These are phyloP conservation scores for Peromyscus californicus DNA, from an alignment of 2,113 vertebrate species.

Conservation along the genomic window DNA sequence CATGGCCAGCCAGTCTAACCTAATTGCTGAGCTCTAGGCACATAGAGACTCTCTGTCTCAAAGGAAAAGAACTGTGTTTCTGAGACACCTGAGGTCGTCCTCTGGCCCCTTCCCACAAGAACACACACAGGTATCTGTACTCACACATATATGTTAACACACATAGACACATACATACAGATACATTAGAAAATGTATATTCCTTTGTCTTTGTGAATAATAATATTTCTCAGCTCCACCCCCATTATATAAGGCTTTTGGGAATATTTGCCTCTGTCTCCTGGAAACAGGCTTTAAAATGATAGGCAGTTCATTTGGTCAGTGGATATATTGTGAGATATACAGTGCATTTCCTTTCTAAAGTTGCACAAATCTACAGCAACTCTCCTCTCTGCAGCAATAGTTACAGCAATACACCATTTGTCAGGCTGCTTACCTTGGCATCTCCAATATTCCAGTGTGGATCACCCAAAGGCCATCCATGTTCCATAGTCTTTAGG, in stretches of 20 bases:
- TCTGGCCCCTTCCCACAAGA: not conserved
- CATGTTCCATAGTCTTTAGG: not conserved
- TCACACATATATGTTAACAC: not conserved
- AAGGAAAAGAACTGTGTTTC: not conserved
- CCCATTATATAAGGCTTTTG: constrained; percentile 1
- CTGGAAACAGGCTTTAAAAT: not conserved
- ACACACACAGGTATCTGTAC: not conserved
- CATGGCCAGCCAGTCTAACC: not conserved
- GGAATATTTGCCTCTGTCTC: not conserved
- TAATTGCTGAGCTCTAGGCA: not conserved
- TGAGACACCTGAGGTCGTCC: not conserved
- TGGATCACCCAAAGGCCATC: not conserved
- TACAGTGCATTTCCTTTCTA: not conserved
- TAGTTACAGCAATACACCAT: not conserved
- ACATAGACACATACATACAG: not conserved
- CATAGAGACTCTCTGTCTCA: not conserved
- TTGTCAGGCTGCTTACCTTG: not conserved
- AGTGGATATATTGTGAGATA: not conserved
- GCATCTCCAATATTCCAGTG: not conserved
- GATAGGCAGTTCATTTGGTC: constrained; percentile 37
- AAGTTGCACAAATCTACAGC: not conserved
- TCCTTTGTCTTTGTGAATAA: constrained; percentile 20
- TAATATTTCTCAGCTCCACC: constrained; percentile 29
- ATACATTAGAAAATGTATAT: not conserved
- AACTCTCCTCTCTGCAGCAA: too few relatives aligned